Percentiles rank a stretch among this genome's conserved stretches.
These are phyloP conservation scores for Holacanthus passer DNA, from an alignment of 2,113 vertebrate genomes.

Conservation along the genomic window DNA sequence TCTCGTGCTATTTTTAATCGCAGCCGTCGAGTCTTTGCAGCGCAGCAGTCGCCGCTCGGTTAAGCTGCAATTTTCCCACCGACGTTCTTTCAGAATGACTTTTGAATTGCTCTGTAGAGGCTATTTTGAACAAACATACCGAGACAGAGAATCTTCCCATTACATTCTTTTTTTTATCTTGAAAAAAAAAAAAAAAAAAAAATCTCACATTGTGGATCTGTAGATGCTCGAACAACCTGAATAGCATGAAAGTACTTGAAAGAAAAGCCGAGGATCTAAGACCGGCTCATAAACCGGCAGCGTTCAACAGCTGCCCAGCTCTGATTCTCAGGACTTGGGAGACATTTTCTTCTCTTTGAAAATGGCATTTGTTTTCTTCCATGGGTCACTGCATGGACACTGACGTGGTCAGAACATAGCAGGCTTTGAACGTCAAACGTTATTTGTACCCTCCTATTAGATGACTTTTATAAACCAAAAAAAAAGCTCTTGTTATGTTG, in stretches of 20 bases:
- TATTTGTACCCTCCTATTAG: too few species aligned
- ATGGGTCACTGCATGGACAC: not conserved
- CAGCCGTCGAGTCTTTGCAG: not conserved
- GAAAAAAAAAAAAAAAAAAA: not conserved
- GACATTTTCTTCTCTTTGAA: not conserved
- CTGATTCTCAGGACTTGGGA: not conserved
- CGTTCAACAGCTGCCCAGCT: not conserved
- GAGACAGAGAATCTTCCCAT: not conserved
- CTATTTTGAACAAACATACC: not conserved
- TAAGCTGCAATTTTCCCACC: not conserved
- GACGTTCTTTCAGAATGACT: not conserved
- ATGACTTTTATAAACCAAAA: too few species aligned
- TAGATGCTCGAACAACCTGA: not conserved
- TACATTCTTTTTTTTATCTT: not conserved
- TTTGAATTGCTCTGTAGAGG: not conserved
- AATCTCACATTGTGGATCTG: not conserved
- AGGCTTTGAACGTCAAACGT: too few species aligned
- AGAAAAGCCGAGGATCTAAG: too few species aligned
- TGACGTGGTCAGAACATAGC: not conserved
- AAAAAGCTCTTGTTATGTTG: too few species aligned
- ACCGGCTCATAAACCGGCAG: not conserved
- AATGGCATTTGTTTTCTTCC: not conserved
- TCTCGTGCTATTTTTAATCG: not conserved
- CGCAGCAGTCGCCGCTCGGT: not conserved
- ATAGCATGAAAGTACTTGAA: not conserved